Evolutionary conservation across 2,113 vertebrate genomes (phyloP).

Genomic region (Athene cunicularia): DNA sequence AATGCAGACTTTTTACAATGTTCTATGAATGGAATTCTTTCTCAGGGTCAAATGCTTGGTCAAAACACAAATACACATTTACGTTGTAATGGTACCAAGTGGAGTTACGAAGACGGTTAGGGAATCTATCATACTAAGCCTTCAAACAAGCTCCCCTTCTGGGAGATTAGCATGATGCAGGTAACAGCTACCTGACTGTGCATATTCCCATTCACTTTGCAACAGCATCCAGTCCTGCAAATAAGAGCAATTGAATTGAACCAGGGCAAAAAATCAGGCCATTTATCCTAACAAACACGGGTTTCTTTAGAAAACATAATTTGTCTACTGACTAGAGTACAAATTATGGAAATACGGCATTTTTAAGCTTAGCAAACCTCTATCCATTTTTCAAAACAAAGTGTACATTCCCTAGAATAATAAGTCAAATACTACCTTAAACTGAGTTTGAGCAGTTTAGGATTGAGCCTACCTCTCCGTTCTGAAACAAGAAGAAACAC

Average conservation of each 20-base stretch:
- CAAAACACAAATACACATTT: neutral
- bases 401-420: slow-evolving; percentile 16
- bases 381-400: neutral
- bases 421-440: slow-evolving; percentile 71
- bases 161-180: neutral
- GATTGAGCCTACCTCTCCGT: slow-evolving; percentile 85
- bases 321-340: neutral
- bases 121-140: neutral
- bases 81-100: neutral
- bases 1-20: neutral
- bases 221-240: neutral
- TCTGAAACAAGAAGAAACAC: slow-evolving; percentile 80
- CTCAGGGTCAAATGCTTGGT: neutral
- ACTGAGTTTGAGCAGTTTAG: slow-evolving; percentile 43
- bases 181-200: neutral
- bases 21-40: neutral
- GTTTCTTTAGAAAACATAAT: neutral
- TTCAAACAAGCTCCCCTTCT: neutral
- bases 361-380: neutral
- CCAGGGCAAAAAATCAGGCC: neutral
- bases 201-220: neutral
- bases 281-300: neutral
- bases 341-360: neutral
- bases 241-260: neutral
- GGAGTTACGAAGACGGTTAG: neutral